Conservation (phyloP, 1,140 invertebrate genomes). For the Amyelois transitella region DNA sequence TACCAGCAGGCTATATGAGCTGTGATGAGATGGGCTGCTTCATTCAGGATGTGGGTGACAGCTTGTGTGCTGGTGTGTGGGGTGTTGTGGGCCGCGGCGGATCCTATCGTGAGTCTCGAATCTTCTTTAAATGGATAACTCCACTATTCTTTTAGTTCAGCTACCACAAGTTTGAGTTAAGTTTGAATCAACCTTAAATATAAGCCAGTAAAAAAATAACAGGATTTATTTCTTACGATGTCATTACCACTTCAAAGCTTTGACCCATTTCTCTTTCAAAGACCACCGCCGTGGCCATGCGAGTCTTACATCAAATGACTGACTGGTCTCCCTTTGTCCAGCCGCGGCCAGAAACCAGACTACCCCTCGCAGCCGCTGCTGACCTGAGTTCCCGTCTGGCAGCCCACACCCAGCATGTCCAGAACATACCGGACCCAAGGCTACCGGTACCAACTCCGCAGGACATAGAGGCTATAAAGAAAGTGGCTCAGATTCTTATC, state of each 20-base stretch:
- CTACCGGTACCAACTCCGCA: conserved; percentile 33
- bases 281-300: not conserved
- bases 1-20: not conserved
- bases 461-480: conserved; percentile 51
- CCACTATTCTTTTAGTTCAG: too few species aligned
- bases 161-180: too few species aligned
- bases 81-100: not conserved
- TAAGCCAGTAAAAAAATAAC: too few species aligned
- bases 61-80: not conserved
- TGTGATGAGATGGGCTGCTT: too few species aligned
- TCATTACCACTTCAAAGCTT: too few species aligned
- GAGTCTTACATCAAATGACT: too few species aligned
- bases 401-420: conserved; percentile 16
- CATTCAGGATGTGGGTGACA: not conserved
- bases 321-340: not conserved
- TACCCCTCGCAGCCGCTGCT: conserved; percentile 17
- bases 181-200: too few species aligned
- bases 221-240: too few species aligned
- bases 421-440: conserved; percentile 21
- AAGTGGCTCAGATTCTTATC: conserved; percentile 52
- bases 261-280: not conserved
- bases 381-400: conserved; percentile 36
- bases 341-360: not conserved
- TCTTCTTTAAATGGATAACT: too few species aligned
- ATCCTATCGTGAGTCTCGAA: not conserved